phyloP scores from a whole-genome alignment of 2,888 invertebrate species.

The Phanerotoma sp. region DNA sequence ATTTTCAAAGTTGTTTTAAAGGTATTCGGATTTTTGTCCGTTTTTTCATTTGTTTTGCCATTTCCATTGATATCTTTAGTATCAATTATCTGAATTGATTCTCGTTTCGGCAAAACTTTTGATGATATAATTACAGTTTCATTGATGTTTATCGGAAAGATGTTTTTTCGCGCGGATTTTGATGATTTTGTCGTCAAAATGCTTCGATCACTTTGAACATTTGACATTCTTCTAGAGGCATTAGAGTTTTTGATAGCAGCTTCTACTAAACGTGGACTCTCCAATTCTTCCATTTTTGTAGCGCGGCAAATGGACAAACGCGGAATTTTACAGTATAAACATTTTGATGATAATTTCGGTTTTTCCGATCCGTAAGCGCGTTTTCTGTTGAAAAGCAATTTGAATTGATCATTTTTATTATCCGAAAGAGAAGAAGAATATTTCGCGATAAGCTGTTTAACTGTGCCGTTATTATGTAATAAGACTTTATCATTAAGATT shows the following conservation, averaged over 20 bases:
- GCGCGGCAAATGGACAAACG: background rate
- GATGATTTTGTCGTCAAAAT: too few relatives aligned
- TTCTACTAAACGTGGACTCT: conserved; percentile 10
- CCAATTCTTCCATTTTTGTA: background rate
- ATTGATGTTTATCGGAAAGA: conserved; percentile 1
- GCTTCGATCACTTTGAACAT: background rate
- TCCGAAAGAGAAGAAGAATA: too few relatives aligned
- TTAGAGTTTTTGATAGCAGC: background rate
- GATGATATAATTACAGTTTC: conserved; percentile 17
- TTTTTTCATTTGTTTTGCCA: background rate
- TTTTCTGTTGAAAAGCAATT: background rate
- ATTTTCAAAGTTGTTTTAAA: conserved; percentile 13
- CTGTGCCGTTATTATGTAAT: background rate
- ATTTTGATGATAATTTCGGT: background rate
- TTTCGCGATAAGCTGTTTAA: conserved; percentile 1
- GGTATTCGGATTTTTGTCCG: too few relatives aligned
- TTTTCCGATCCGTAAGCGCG: background rate
- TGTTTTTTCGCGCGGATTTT: conserved; percentile 35
- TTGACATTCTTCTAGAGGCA: too few relatives aligned
- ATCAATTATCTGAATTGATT: background rate
- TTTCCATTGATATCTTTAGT: background rate
- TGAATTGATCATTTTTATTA: too few relatives aligned
- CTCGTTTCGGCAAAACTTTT: conserved; percentile 3
- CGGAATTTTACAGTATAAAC: conserved; percentile 3
- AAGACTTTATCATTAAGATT: background rate